Conservation (phyloP, 2,797 vertebrate genomes). For the Pseudotriccus pelzelni region DNA sequence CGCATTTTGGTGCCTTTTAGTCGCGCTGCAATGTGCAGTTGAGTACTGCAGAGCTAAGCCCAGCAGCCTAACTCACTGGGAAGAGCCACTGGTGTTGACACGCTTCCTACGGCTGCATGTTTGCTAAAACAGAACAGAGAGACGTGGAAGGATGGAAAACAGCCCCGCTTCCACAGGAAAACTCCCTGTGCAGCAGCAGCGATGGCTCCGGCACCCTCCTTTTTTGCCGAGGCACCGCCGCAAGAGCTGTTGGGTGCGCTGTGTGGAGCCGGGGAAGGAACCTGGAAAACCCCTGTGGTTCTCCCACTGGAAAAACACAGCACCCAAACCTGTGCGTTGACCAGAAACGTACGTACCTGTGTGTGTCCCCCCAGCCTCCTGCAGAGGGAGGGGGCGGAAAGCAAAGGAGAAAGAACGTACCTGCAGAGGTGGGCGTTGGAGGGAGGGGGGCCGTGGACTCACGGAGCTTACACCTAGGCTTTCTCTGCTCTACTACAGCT, state of each 20-base stretch:
- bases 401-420: neutral
- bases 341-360: neutral
- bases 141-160: neutral
- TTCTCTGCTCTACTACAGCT: neutral
- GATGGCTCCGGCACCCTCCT: neutral
- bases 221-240: accelerated
- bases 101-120: neutral
- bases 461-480: neutral
- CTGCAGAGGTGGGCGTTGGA: accelerated
- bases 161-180: neutral
- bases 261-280: neutral
- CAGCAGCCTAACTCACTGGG: neutral
- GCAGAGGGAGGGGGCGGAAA: neutral
- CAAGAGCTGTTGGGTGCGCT: neutral
- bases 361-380: neutral
- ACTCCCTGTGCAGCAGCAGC: neutral
- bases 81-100: neutral
- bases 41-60: neutral
- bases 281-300: neutral
- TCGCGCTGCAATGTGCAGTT: accelerated
- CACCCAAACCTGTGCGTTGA: accelerated
- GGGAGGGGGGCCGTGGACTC: neutral
- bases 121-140: neutral
- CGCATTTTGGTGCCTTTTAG: neutral
- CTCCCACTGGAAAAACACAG: neutral